Base-by-base conservation (phyloP, 1,140 invertebrate genomes). In the Drosophila trapezifrons region DNA sequence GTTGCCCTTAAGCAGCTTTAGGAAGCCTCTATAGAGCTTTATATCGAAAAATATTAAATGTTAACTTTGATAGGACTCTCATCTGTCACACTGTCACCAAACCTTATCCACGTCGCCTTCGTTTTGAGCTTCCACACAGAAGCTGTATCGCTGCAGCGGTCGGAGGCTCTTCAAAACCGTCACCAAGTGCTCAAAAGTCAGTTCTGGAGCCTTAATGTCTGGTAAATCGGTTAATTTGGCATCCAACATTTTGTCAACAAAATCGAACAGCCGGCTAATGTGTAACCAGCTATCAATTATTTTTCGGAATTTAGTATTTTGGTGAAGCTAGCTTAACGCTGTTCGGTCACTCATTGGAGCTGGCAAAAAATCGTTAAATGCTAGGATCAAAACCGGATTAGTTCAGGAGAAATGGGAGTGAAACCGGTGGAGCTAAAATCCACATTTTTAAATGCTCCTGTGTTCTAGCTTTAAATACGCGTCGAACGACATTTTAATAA, bases 21-120 rank as follows among this genome's bases (percentile, higher is more conserved):
- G 22, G 13, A 80, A 65, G 5, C 52, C 49, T 2, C 17, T 22
- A 43, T 59, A 55, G 2, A 85, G 46, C 82, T 85, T 22, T 13
- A 40, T 47, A 45, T 2, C 18, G 18, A 54, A 49, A 32, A 15
- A 18, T 20, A 37, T 35, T 9, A 20, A 3, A 18, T 1, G 25
- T 27, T 8, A 4, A 29, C 42, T 25, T n/a, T 12, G 38, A 1
- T 12, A 2, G 2, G 15, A 2, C 0, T 15, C 15, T 2, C 3
- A 54, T 54, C 18, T 15, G 6, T 1, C 5, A 17, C 2, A 27
- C 0, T 9, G 22, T n/a, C 3, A 32, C n/a, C 9, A 20, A 20
- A 71, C 78, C 64, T 69, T 76, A 15, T 62, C 32, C 12, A 55
- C 52, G 25, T 70, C 49, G 17, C 52, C 42, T 1, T 62, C 27